Evolutionary conservation across 1,140 invertebrate genomes (phyloP).

Genomic region (Mercenaria mercenaria): DNA sequence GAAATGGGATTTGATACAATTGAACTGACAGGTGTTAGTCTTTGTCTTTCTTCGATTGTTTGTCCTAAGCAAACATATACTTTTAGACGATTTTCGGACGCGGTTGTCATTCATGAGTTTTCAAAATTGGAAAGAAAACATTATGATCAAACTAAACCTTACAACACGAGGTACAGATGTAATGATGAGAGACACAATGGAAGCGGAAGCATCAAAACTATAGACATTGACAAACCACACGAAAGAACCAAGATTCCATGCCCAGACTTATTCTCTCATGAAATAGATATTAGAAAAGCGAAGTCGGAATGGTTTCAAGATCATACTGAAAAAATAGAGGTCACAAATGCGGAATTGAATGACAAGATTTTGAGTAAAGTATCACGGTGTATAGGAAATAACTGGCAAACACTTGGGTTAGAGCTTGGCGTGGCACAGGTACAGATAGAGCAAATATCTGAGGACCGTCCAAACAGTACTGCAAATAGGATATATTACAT

Average conservation of each 20-base stretch:
- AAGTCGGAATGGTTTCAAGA: background rate
- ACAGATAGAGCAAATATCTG: background rate
- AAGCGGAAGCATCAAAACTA: background rate
- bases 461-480: background rate
- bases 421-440: background rate
- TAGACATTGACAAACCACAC: background rate
- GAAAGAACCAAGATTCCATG: background rate
- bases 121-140: background rate
- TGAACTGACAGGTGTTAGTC: background rate
- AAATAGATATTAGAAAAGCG: background rate
- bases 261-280: background rate
- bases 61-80: background rate
- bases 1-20: background rate
- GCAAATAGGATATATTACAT: background rate
- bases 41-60: background rate
- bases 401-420: constrained; percentile 1
- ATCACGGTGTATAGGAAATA: background rate
- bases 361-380: background rate
- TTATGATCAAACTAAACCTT: background rate
- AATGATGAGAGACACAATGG: background rate
- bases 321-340: background rate
- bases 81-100: background rate
- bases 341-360: background rate
- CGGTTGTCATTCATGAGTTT: background rate
- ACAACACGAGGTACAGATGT: background rate